These are phyloP conservation scores for Coregonus clupeaformis DNA, from an alignment of 2,113 vertebrate genomes.

Conservation along the genomic window DNA sequence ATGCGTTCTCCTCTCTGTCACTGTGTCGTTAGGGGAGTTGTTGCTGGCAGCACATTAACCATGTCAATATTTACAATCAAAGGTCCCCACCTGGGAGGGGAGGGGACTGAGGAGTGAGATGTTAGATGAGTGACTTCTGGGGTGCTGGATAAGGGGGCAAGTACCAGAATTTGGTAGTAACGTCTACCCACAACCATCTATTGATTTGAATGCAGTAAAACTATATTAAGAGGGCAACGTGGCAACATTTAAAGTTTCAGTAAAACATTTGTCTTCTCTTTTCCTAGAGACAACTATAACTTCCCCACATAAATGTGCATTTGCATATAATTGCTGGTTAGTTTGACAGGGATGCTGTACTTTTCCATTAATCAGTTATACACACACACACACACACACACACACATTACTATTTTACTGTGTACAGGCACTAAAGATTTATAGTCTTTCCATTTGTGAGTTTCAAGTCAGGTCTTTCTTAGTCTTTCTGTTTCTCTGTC, in stretches of 20 bases:
- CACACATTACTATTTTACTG: background rate
- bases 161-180: too few species aligned
- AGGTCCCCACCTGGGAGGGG: background rate
- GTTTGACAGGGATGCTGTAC: conserved; percentile 18
- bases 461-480: too few species aligned
- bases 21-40: background rate
- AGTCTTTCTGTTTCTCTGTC: conserved; percentile 13
- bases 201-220: too few species aligned
- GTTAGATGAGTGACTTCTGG: too few species aligned
- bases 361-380: conserved; percentile 31
- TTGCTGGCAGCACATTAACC: conserved; percentile 16
- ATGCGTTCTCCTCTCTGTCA: background rate
- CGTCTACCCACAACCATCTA: too few species aligned
- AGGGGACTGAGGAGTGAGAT: background rate
- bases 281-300: background rate
- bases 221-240: too few species aligned
- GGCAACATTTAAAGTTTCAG: too few species aligned
- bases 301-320: conserved; percentile 58
- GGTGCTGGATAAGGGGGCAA: too few species aligned
- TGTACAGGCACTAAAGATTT: background rate
- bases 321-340: conserved; percentile 61
- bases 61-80: conserved; percentile 21
- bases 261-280: background rate
- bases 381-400: background rate
- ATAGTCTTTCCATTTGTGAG: background rate